These are phyloP conservation scores for Phrixothrix hirtus DNA, from an alignment of 2,888 invertebrate species.

Conservation along the genomic window DNA sequence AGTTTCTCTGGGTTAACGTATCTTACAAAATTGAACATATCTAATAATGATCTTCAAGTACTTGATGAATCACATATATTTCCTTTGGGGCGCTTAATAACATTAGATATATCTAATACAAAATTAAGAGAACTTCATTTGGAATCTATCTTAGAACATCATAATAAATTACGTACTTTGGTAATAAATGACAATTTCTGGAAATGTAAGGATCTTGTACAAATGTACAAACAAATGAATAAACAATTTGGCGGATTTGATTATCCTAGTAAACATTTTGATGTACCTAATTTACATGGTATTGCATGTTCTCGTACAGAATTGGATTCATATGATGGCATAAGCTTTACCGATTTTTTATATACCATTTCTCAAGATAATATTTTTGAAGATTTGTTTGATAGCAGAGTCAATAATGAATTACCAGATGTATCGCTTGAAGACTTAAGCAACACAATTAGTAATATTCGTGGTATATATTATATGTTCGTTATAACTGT, in stretches of 20 bases:
- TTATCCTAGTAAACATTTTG: constrained; percentile 10
- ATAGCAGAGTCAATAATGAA: background rate
- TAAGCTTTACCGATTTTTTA: constrained; percentile 11
- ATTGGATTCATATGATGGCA: constrained; percentile 5
- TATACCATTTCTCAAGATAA: constrained; percentile 8
- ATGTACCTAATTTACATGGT: constrained; percentile 19
- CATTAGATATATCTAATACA: constrained; percentile 14
- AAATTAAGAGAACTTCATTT: constrained; percentile 5
- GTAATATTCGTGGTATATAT: background rate
- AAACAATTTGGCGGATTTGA: constrained; percentile 3
- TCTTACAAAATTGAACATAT: constrained; percentile 6
- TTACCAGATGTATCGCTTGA: background rate
- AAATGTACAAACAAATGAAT: constrained; percentile 10
- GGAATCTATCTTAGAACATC: constrained; percentile 6
- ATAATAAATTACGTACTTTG: constrained; percentile 1
- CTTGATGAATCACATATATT: constrained; percentile 2
- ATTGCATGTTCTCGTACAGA: constrained; percentile 15
- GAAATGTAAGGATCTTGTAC: constrained; percentile 5
- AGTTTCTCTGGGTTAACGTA: constrained; percentile 8
- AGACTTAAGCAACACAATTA: background rate
- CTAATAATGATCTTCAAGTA: constrained; percentile 6
- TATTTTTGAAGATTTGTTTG: constrained; percentile 4
- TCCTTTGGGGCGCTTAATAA: constrained; percentile 6
- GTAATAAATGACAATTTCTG: constrained; percentile 15
- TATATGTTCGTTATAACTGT: background rate